Conservation (phyloP, 2,113 vertebrate species). For the Cinclus cinclus region DNA sequence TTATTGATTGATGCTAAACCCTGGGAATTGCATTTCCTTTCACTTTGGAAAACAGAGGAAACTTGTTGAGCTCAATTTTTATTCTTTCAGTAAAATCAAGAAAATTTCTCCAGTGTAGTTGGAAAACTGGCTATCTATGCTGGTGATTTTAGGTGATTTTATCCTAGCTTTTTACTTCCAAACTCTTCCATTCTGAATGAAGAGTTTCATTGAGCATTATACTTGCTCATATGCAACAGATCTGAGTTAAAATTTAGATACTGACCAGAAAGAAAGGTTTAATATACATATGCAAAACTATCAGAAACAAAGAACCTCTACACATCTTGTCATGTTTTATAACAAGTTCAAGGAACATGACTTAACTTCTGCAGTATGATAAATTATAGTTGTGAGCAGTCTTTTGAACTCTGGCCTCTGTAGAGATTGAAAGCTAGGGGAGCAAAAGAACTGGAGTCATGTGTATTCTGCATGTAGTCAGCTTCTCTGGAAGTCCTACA, state of each 20-base stretch:
- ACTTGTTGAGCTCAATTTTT: neutral
- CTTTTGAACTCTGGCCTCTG: neutral
- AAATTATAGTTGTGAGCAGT: neutral
- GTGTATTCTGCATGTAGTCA: neutral
- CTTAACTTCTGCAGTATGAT: neutral
- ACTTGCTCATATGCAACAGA: neutral
- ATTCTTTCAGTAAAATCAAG: neutral
- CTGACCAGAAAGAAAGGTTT: neutral
- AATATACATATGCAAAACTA: rapidly evolving
- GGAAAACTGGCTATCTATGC: neutral
- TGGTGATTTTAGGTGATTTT: neutral
- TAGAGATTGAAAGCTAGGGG: neutral
- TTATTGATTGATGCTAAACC: neutral
- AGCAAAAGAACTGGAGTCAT: neutral
- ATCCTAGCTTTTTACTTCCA: neutral
- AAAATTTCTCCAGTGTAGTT: neutral
- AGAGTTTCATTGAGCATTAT: neutral
- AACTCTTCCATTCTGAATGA: neutral
- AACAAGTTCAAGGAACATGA: neutral
- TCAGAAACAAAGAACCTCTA: neutral
- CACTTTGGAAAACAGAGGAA: neutral
- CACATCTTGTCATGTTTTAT: neutral
- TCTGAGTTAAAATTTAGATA: neutral
- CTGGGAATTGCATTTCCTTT: neutral
- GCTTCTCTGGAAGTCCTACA: neutral